Base-by-base conservation (phyloP, 2,113 vertebrate species). In the Monopterus albus region DNA sequence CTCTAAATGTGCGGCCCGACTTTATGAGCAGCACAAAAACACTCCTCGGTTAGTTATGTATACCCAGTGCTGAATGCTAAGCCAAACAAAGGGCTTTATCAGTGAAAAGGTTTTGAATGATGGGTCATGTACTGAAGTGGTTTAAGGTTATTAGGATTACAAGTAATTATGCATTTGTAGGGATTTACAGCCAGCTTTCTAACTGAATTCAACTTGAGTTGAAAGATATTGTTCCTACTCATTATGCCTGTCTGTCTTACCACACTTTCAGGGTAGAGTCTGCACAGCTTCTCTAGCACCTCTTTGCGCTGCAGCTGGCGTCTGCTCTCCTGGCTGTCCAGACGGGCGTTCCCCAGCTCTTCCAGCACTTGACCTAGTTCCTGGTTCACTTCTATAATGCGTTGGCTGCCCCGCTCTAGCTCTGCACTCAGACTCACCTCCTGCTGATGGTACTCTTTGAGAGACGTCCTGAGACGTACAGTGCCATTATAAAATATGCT, bases 251-350 rank as follows among this genome's bases (percentile, higher is more conserved):
- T 71, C 21, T 25, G 11, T 56, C 23, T 94, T 92, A 99, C 98
- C 95, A 99, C 94, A 6, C 87, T 68, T 23, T 96, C 94, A 0
- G 97, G 95, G 76, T 93, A 96, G 0, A 96, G 91, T 57, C 95
- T 93, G 73, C 79, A 91, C 9, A 99, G 93, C 72, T 83, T 94
- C 21, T 95, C 94, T 13, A 98, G 82, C 47, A 95, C 69, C 75
- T 98, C 96, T 15, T 94, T 93, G 83, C 89, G 95, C 84, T 84
- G 95, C 78, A 92, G 93, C 69, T 96, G 93, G 0, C 94, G 85
- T 20, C 68, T 94, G 45, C 93, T 95, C 72, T 99, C 97, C 0
- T 96, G 95, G 35, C 57, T 93, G 56, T 98, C 96, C 15, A 98
- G 90, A 18, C 82, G 90, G 29, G 96, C 97, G 23, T 90, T 95